phyloP scores from a whole-genome alignment of 2,113 vertebrate species.

The Gobiocypris rarus region DNA sequence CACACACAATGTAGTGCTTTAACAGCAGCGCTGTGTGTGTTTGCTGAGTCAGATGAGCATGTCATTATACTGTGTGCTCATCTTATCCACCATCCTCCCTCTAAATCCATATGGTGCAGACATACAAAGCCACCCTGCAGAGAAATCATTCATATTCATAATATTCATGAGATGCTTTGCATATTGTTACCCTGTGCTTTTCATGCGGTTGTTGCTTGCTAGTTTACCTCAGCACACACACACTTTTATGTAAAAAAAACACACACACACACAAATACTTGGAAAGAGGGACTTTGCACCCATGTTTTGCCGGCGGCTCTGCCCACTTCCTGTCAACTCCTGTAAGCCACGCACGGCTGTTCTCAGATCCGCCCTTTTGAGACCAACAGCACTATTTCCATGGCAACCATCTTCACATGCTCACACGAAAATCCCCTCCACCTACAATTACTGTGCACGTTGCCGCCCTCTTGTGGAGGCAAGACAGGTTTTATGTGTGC shows the following conservation, averaged over 20 bases:
- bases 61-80: background rate
- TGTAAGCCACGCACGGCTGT: background rate
- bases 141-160: conserved; percentile 7
- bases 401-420: conserved; percentile 43
- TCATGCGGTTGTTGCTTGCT: background rate
- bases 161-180: conserved; percentile 12
- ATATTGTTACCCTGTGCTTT: conserved; percentile 6
- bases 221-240: background rate
- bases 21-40: background rate
- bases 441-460: background rate
- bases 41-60: conserved; percentile 41
- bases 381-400: conserved; percentile 40
- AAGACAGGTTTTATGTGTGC: background rate
- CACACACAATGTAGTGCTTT: background rate
- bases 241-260: background rate
- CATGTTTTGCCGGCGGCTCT: background rate
- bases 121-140: background rate
- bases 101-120: conserved; percentile 14
- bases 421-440: background rate
- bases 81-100: background rate
- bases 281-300: background rate
- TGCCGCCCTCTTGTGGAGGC: conserved; percentile 37
- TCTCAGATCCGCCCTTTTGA: conserved; percentile 17
- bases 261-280: background rate
- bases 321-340: background rate